Base-by-base conservation (phyloP, 2,888 invertebrate genomes). In the Mythimna albipuncta region DNA sequence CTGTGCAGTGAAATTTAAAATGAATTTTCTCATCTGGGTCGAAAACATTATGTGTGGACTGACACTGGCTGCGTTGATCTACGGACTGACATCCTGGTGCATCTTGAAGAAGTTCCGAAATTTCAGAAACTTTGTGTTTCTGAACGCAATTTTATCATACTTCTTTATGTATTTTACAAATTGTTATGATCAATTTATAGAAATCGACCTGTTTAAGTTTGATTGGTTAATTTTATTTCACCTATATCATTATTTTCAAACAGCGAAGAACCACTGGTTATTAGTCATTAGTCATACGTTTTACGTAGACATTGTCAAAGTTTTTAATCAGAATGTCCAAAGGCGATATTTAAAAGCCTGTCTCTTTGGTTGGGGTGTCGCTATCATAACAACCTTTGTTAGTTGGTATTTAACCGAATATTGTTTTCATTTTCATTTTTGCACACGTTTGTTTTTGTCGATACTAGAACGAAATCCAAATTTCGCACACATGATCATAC, bases 81-180 rank as follows among this genome's bases (percentile, higher is more conserved):
- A 72, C 11, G 72, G 72, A 10, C 54, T 61, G 13, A 61, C 54
- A 2, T 72, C 72, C 21, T 72, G 72, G 72, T 61, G 26, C 6
- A 5, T 72, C 0, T 0, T 72, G 9, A 62, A 38, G 9, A 72
- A 61, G 6, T 70, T 70, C 5, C 47, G 58, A 0, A 47, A 41
- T 21, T 70, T 50, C 16, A 47, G 69, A 55, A 72, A 72, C 55
- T 72, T 32, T n/a, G 61, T 72, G 16, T 55, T 47, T 16, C 26
- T 72, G 1, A 72, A 62, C n/a, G 16, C 47, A 38, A 62, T 72
- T 6, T 59, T 72, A 35, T 19, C 26, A 21, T 44, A 70, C 5
- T 57, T 47, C 13, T 19, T 68, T 21, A 0, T 2, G 2, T 11
- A 2, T 38, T 26, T 54, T 0, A n/a, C 32, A 32, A 2, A 3